A percentile compares a stretch with the other conserved stretches of the same genome.
phyloP scores from a whole-genome alignment of 2,113 vertebrate species.

The Psittacula cyanocephala region DNA sequence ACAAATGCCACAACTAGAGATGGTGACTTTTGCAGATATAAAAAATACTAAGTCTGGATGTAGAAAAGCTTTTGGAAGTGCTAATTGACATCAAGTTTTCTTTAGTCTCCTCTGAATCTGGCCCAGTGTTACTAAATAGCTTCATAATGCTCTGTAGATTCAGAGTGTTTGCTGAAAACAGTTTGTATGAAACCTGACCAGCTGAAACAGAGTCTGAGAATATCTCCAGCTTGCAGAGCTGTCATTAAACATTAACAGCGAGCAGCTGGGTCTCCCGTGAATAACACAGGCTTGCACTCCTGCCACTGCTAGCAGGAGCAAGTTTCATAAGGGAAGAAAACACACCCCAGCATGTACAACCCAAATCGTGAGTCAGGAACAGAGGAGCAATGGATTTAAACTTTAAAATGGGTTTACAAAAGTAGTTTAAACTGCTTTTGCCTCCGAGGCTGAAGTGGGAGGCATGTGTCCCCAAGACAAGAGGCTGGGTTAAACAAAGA shows the following conservation, averaged over 20 bases:
- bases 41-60: neutral
- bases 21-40: neutral
- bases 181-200: neutral
- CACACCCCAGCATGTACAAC: neutral
- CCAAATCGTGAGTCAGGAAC: neutral
- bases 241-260: constrained; percentile 46
- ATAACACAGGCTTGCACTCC: neutral
- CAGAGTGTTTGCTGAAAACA: neutral
- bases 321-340: neutral
- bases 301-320: neutral
- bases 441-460: neutral
- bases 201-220: constrained; percentile 12
- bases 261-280: neutral
- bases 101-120: neutral
- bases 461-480: neutral
- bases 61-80: neutral
- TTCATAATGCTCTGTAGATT: neutral
- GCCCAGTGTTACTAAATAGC: neutral
- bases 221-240: constrained; percentile 8
- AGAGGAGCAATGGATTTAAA: neutral
- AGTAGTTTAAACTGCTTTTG: neutral
- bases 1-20: neutral
- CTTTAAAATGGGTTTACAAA: neutral
- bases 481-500: neutral
- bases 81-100: neutral